Conservation (phyloP, 1,140 invertebrate species). For the Trachymyrmex cornetzi region DNA sequence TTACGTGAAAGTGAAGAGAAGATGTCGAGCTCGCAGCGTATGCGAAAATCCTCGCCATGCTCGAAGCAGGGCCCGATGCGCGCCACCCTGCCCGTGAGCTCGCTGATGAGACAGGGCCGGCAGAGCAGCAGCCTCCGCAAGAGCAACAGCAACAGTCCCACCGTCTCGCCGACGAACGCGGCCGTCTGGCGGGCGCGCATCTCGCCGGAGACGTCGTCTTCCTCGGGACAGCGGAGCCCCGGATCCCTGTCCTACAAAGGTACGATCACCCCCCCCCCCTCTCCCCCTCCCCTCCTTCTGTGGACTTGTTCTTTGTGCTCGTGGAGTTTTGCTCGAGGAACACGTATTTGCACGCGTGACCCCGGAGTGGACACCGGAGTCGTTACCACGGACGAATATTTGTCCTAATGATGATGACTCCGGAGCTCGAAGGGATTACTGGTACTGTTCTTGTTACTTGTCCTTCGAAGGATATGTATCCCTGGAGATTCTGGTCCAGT, state of each 20-base stretch:
- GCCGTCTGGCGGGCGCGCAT: slow-evolving; percentile 88
- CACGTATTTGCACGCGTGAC: slow-evolving; percentile 18
- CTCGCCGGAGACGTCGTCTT: slow-evolving; percentile 89
- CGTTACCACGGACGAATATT: background rate
- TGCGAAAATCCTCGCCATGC: slow-evolving; percentile 90
- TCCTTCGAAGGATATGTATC: background rate
- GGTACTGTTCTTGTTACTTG: background rate
- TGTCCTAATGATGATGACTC: background rate
- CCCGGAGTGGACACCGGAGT: background rate
- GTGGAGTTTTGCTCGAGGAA: slow-evolving; percentile 28
- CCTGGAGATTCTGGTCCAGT: background rate
- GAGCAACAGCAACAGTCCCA: slow-evolving; percentile 89
- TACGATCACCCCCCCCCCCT: slow-evolving; percentile 71
- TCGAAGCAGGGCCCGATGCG: slow-evolving; percentile 91
- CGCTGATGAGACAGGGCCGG: slow-evolving; percentile 89
- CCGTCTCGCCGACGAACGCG: slow-evolving; percentile 89
- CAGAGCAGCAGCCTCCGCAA: slow-evolving; percentile 87
- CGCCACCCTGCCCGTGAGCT: slow-evolving; percentile 91
- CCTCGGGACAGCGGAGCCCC: slow-evolving; percentile 90
- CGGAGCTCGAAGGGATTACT: background rate
- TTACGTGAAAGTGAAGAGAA: slow-evolving; percentile 66
- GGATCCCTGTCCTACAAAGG: slow-evolving; percentile 91
- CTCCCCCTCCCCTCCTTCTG: background rate
- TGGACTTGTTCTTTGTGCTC: slow-evolving; percentile 39
- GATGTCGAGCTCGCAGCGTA: slow-evolving; percentile 89